Evolutionary conservation across 2,797 vertebrate genomes (phyloP), one percentile per base, ranked within the genome.

Genomic region (Sandelia bainsii): DNA sequence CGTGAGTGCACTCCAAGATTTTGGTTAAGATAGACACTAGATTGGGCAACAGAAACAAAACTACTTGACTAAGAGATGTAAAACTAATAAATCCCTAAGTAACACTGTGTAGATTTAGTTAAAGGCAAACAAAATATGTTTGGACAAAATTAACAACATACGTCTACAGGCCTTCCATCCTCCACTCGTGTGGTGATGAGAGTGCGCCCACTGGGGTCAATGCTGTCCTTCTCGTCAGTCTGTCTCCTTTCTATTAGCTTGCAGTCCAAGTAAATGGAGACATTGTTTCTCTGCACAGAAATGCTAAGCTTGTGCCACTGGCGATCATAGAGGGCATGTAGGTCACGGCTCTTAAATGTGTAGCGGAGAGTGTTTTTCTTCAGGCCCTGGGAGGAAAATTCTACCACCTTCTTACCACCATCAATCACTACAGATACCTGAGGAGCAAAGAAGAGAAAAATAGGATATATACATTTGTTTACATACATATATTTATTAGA

Each of bases 271-370:
- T 97, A 98, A 72, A 99, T 84, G 63, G 96, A 96, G 77, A 98
- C 89, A 3, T 93, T 90, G 78, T 87, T 93, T 32, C 92, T 93
- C 82, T 96, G 95, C 9, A 98, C 91, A 12, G 94, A 93, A 74
- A 99, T 82, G 85, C 96, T 93, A 87, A 99, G 93, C 90, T 97
- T 98, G 94, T 99, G 98, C 97, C 97, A 99, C 78, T 97, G 97
- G 22, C 97, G 96, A 91, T 99, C 97, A 82, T 99, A 99, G 72
- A 99, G 94, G 76, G 87, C 81, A 71, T 97, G 96, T 22, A 99
- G 95, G 90, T 98, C 96, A 74, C 96, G 95, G 89, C 95, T 96
- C 92, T 95, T 98, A 84, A 99, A 99, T 13, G 94, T 91, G 85
- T 97, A 96, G 80, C 94, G 96, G 50, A 96, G 88, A 52, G 89